Evolutionary conservation across 2,113 vertebrate genomes (phyloP), one percentile per base, ranked within the genome.

Genomic region (Elgaria multicarinata): DNA sequence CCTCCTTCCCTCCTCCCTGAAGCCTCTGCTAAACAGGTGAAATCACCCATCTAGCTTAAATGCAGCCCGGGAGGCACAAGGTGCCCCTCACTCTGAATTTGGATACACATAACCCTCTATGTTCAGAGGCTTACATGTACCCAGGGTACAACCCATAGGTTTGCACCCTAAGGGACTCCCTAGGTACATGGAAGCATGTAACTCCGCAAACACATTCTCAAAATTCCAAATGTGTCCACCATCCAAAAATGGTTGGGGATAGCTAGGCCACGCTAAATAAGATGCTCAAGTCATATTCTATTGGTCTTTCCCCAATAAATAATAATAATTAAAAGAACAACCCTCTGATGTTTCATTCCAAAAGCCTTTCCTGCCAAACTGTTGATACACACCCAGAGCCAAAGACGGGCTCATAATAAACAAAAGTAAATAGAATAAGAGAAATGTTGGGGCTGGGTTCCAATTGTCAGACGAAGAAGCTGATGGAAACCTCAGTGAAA

Each of bases 331-430:
- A n/a, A n/a, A n/a, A n/a, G n/a, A n/a, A n/a, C n/a, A n/a, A n/a
- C n/a, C n/a, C n/a, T n/a, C 28, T 55, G 42, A 26, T 81, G 14
- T 58, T 81, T 76, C 31, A 14, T 83, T 75, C 44, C 46, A 9
- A 62, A 44, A 72, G 58, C 20, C 26, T 22, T 53, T 55, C 26
- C 14, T 16, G 6, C 4, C 18, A 84, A 84, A 36, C 44, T 26
- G 4, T n/a, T 50, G 24, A 62, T 3, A 58, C 3, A 66, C 13
- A 62, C 58, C 0, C 72, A 88, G 1, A 0, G 79, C 69, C 62
- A 44, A 86, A 91, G 92, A 82, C 74, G 75, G 39, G 74, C 36
- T 78, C 42, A 18, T 24, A 91, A 93, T 90, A 81, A 42, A 16
- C 50, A 88, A 66, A 87, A 3, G 0, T 14, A 62, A 91, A 5